Percentiles rank a stretch among this genome's conserved stretches.
Conservation (phyloP, 2,888 invertebrate genomes). For the Julus scandinavius region DNA sequence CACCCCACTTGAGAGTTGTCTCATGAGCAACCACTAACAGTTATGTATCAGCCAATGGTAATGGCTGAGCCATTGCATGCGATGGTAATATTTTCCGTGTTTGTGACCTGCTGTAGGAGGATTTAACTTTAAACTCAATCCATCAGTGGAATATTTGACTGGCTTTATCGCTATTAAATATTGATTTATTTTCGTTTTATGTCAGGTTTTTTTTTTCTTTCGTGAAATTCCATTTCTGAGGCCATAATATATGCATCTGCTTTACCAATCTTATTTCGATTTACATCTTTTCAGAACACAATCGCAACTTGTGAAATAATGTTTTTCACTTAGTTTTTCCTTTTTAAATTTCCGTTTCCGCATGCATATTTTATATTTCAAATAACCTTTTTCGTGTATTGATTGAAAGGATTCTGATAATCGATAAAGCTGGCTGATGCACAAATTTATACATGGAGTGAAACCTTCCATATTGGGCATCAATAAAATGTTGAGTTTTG, state of each 20-base stretch:
- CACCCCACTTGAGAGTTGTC: not conserved
- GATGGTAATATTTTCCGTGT: not conserved
- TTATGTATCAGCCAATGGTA: not conserved
- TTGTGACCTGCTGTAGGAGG: not conserved
- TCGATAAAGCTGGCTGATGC: not conserved
- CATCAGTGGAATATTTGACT: not conserved
- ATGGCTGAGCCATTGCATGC: not conserved
- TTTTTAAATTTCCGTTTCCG: not conserved
- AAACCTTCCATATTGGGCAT: not conserved
- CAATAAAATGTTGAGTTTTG: no score
- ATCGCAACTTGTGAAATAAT: not conserved
- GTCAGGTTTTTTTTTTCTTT: not conserved
- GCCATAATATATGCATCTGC: not conserved
- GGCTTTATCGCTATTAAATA: slow-evolving; percentile 8
- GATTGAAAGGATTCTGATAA: not conserved
- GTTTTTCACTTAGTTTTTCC: not conserved
- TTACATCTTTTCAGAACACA: not conserved
- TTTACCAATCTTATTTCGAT: not conserved
- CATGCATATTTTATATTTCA: not conserved
- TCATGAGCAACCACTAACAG: not conserved
- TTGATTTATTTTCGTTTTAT: slow-evolving; percentile 6
- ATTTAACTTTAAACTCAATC: slow-evolving; percentile 1
- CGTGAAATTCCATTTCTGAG: not conserved
- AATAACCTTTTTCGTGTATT: not conserved
- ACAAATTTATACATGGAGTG: not conserved